Evolutionary conservation across 2,113 vertebrate genomes (phyloP).

Genomic region (Tenrec ecaudatus): DNA sequence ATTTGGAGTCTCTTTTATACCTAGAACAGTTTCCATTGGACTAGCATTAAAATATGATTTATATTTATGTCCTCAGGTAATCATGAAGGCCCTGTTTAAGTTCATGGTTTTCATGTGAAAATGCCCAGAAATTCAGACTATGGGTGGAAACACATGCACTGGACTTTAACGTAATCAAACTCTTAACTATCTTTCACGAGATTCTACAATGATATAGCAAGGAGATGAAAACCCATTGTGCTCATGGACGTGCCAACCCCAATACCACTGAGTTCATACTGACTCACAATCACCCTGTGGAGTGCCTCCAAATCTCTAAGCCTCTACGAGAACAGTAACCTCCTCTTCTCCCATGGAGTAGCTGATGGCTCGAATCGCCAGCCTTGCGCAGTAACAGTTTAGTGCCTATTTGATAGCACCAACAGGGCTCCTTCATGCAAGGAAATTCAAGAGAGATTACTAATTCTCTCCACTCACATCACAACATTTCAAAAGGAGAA

Average conservation of each 20-base stretch:
- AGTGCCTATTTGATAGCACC: not conserved
- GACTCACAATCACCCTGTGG: too few species aligned
- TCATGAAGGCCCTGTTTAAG: not conserved
- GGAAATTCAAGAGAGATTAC: too few species aligned
- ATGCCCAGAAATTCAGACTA: not conserved
- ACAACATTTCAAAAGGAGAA: too few species aligned
- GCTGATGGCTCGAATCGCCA: not conserved
- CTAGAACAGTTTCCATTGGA: not conserved
- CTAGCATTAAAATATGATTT: slow-evolving; percentile 2
- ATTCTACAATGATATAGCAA: too few species aligned
- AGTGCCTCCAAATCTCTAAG: not conserved
- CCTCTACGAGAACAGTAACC: too few species aligned
- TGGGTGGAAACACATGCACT: not conserved
- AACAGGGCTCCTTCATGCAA: not conserved
- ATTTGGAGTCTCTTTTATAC: too few species aligned
- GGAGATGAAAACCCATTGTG: too few species aligned
- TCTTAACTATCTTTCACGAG: too few species aligned
- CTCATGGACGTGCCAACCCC: too few species aligned
- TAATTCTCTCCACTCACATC: too few species aligned
- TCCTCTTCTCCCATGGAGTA: not conserved
- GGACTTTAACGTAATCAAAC: too few species aligned
- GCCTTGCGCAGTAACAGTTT: not conserved
- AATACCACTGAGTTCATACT: not conserved
- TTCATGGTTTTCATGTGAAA: not conserved
- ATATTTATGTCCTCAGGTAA: not conserved